Evolutionary conservation across 1,140 invertebrate genomes (phyloP).

Genomic region (Papilio polytes): DNA sequence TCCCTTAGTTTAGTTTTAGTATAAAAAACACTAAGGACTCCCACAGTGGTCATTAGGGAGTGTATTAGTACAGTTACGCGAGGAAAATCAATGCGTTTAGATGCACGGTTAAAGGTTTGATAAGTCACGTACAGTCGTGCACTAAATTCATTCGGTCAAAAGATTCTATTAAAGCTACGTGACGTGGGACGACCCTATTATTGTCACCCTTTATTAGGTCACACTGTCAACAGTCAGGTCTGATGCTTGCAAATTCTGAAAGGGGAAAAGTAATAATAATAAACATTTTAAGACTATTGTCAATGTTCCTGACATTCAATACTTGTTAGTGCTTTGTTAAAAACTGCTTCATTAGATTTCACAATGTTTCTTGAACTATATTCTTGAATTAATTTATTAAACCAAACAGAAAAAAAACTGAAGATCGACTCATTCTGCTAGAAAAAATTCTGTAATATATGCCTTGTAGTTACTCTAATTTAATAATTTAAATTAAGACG

Average conservation of each 20-base stretch:
- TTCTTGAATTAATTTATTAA: not conserved
- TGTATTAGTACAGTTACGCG: constrained; percentile 31
- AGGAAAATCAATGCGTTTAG: constrained; percentile 53
- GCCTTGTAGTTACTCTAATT: not conserved
- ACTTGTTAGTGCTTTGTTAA: not conserved
- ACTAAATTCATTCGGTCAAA: constrained; percentile 39
- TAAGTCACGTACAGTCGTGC: constrained; percentile 61
- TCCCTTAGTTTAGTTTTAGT: too few species aligned
- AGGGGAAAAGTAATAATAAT: not conserved
- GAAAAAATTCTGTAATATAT: too few species aligned
- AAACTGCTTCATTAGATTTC: not conserved
- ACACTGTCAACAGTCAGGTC: not conserved
- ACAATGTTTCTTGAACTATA: not conserved
- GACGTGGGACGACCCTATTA: constrained; percentile 18
- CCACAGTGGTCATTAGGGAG: too few species aligned
- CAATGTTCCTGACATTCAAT: not conserved
- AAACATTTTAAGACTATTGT: not conserved
- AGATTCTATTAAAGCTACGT: constrained; percentile 2
- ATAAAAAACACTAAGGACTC: too few species aligned
- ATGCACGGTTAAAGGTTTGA: constrained; percentile 56
- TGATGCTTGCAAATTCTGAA: not conserved
- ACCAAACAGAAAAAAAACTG: too few species aligned
- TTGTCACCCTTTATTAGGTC: constrained; percentile 8
- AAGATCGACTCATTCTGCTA: too few species aligned
- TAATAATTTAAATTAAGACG: not conserved